Evolutionary conservation across 2,888 invertebrate genomes (phyloP).

Genomic region (Steromphala cineraria): DNA sequence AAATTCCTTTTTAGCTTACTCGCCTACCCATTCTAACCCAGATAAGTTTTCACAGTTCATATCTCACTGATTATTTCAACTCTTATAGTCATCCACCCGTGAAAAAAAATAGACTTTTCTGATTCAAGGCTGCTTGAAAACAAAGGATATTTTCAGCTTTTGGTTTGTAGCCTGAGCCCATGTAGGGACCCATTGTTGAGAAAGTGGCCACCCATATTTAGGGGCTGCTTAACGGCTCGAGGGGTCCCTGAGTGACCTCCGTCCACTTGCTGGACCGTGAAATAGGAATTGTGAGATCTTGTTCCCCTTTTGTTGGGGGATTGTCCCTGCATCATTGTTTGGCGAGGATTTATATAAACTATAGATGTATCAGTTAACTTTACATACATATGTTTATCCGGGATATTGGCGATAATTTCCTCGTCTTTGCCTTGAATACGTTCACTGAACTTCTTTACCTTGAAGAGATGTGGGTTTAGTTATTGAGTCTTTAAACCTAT

Average conservation of each 20-base stretch:
- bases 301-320: background rate
- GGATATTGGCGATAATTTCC: background rate
- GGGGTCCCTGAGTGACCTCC: background rate
- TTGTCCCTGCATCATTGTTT: background rate
- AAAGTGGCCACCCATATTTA: background rate
- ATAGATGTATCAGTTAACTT: background rate
- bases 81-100: too few relatives aligned
- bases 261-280: background rate
- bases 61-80: too few relatives aligned
- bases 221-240: background rate
- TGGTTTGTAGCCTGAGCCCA: background rate
- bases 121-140: background rate
- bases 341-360: constrained; percentile 3
- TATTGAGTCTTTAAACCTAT: background rate
- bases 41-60: too few relatives aligned
- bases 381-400: background rate
- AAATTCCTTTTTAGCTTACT: too few relatives aligned
- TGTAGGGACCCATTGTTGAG: too few relatives aligned
- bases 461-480: background rate
- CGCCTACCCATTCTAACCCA: too few relatives aligned
- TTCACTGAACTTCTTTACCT: too few relatives aligned
- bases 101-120: too few relatives aligned
- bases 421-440: too few relatives aligned
- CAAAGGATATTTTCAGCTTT: background rate
- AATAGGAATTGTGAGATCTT: background rate